These are phyloP conservation scores for Caenorhabditis inopinata DNA, from an alignment of 1,140 invertebrate genomes.

Conservation along the genomic window DNA sequence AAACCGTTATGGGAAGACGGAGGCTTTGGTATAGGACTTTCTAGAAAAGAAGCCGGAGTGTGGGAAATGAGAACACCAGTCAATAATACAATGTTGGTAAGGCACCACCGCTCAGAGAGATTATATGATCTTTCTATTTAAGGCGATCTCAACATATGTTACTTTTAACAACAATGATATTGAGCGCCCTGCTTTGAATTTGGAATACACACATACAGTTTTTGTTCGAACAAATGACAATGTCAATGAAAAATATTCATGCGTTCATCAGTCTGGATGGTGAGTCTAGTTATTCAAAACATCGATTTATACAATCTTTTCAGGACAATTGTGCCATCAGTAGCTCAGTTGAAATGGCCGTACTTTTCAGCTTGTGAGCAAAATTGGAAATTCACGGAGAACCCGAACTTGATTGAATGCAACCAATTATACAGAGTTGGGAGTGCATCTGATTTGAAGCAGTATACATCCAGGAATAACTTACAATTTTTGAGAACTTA, in stretches of 20 bases:
- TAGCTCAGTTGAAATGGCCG: not conserved
- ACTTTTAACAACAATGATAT: constrained; percentile 44
- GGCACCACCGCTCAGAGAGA: not conserved
- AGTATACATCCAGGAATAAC: not conserved
- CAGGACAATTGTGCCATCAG: not conserved
- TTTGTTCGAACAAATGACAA: not conserved
- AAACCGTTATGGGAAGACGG: constrained; percentile 54
- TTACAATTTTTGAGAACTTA: constrained; percentile 4
- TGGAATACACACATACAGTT: constrained; percentile 49
- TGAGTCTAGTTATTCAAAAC: not conserved
- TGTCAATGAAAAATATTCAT: constrained; percentile 8
- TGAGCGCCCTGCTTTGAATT: constrained; percentile 35
- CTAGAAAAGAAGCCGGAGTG: constrained; percentile 41
- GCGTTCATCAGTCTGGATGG: not conserved
- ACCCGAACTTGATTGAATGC: not conserved
- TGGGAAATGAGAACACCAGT: constrained; percentile 50
- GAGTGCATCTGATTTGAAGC: not conserved
- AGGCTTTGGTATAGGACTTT: constrained; percentile 31
- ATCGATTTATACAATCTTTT: not conserved
- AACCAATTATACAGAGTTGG: not conserved
- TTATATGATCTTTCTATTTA: not conserved
- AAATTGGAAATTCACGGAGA: constrained; percentile 5
- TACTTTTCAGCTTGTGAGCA: constrained; percentile 15
- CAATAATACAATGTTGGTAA: constrained; percentile 40
- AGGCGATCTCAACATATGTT: constrained; percentile 51